Percentiles rank a stretch among this genome's conserved stretches.
Conservation (phyloP, 37 sponge, comb jelly and placozoan genomes). For the Mnemiopsis leidyi region DNA sequence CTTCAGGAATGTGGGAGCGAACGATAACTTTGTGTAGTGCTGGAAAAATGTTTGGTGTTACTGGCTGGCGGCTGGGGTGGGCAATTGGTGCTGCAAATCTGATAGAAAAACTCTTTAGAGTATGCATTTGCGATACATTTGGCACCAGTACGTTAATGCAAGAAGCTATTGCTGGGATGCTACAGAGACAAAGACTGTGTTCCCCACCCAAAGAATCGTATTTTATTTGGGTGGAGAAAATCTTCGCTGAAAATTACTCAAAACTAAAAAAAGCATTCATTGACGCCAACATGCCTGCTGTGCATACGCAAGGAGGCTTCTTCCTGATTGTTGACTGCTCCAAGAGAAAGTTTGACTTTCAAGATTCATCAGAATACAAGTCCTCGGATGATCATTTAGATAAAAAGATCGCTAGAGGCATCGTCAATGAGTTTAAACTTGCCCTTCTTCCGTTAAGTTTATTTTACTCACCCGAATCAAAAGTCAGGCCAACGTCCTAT, state of each 20-base stretch:
- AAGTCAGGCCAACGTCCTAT: background rate
- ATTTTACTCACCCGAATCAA: background rate
- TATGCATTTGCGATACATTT: slow-evolving; percentile 33
- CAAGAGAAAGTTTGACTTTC: slow-evolving; percentile 6
- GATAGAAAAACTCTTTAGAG: background rate
- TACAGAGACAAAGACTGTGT: background rate
- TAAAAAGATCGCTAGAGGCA: background rate
- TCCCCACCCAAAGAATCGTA: background rate
- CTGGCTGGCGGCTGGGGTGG: slow-evolving; percentile 22
- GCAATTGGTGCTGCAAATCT: background rate
- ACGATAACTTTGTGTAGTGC: slow-evolving; percentile 7
- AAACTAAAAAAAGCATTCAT: background rate
- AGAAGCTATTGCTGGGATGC: slow-evolving; percentile 2
- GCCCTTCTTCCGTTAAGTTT: background rate
- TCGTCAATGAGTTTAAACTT: background rate
- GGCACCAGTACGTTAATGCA: background rate
- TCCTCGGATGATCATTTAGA: background rate
- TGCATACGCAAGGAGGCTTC: background rate
- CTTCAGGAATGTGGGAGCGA: slow-evolving; percentile 32
- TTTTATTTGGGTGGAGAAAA: background rate
- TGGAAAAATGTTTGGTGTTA: slow-evolving; percentile 16
- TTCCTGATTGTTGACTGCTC: slow-evolving; percentile 28
- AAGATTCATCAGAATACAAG: background rate
- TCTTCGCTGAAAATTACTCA: slow-evolving; percentile 1
- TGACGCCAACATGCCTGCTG: background rate